phyloP scores from a whole-genome alignment of 2,113 vertebrate genomes.

The Camelus dromedarius region DNA sequence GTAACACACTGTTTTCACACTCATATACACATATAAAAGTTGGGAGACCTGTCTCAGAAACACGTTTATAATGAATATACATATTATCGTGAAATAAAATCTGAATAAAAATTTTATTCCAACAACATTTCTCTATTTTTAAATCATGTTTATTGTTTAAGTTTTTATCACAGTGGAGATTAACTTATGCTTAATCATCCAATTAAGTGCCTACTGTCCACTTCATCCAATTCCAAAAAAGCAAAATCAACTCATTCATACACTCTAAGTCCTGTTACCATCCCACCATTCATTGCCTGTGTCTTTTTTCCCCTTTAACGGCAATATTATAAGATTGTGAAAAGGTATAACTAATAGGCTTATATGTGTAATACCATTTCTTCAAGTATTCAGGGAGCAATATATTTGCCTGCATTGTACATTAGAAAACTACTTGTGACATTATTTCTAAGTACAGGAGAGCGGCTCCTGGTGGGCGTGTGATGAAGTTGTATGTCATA shows the following conservation, averaged over 20 bases:
- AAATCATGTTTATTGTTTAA: slow-evolving; percentile 90
- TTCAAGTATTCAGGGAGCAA: slow-evolving; percentile 91
- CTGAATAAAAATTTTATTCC: slow-evolving; percentile 82
- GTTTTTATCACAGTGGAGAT: slow-evolving; percentile 89
- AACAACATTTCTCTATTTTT: slow-evolving; percentile 87
- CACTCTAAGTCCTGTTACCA: slow-evolving; percentile 85
- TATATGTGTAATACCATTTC: slow-evolving; percentile 85
- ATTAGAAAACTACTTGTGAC: slow-evolving; percentile 83
- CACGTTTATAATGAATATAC: slow-evolving; percentile 1
- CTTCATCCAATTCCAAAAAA: slow-evolving; percentile 87
- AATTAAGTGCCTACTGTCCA: slow-evolving; percentile 85
- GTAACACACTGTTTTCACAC: slow-evolving; percentile 37
- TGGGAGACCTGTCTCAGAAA: slow-evolving; percentile 35
- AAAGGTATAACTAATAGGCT: slow-evolving; percentile 83
- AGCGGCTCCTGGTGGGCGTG: slow-evolving; percentile 90
- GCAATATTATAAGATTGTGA: slow-evolving; percentile 86
- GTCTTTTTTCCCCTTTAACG: slow-evolving; percentile 82
- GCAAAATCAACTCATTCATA: slow-evolving; percentile 86
- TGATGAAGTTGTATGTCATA: slow-evolving; percentile 83
- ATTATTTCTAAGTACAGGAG: slow-evolving; percentile 84
- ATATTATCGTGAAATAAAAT: slow-evolving; percentile 40
- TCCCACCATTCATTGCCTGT: slow-evolving; percentile 91
- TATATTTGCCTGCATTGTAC: slow-evolving; percentile 79
- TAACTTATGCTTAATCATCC: slow-evolving; percentile 87
- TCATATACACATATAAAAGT: slow-evolving; percentile 29